phyloP scores from a whole-genome alignment of 2,888 invertebrate genomes.

The Aphidoletes aphidimyza region DNA sequence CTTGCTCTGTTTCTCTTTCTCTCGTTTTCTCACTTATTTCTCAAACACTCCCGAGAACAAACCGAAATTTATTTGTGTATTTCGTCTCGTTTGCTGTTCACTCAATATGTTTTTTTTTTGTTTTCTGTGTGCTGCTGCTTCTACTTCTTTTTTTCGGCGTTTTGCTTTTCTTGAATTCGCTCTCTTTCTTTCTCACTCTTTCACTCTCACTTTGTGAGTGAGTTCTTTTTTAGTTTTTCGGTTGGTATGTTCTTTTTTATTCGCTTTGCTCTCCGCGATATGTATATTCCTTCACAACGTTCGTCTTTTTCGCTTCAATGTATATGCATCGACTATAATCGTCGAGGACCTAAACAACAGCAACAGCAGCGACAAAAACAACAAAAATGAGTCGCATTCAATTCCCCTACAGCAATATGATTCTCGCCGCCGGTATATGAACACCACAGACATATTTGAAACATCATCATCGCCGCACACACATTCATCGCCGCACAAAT shows the following conservation, averaged over 20 bases:
- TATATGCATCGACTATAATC: background rate
- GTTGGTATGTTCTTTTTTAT: background rate
- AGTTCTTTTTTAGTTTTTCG: background rate
- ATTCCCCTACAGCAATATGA: constrained; percentile 49
- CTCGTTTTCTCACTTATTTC: too few species aligned
- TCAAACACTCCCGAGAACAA: background rate
- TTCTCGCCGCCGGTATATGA: constrained; percentile 12
- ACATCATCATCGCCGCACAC: background rate
- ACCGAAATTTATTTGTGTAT: too few species aligned
- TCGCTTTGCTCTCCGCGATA: background rate
- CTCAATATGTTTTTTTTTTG: too few species aligned
- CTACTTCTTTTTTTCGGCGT: too few species aligned
- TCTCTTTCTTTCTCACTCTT: background rate
- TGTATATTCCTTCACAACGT: too few species aligned
- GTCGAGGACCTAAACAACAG: background rate
- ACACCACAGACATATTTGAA: background rate
- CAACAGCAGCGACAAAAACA: constrained; percentile 13
- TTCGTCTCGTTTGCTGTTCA: too few species aligned
- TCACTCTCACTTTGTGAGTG: too few species aligned
- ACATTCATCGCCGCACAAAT: background rate
- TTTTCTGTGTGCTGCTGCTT: too few species aligned
- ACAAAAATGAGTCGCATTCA: background rate
- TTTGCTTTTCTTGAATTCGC: background rate
- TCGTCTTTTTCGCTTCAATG: background rate
- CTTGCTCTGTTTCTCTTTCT: background rate